Evolutionary conservation across 2,113 vertebrate genomes (phyloP), one percentile per base, ranked within the genome.

Genomic region (human): DNA sequence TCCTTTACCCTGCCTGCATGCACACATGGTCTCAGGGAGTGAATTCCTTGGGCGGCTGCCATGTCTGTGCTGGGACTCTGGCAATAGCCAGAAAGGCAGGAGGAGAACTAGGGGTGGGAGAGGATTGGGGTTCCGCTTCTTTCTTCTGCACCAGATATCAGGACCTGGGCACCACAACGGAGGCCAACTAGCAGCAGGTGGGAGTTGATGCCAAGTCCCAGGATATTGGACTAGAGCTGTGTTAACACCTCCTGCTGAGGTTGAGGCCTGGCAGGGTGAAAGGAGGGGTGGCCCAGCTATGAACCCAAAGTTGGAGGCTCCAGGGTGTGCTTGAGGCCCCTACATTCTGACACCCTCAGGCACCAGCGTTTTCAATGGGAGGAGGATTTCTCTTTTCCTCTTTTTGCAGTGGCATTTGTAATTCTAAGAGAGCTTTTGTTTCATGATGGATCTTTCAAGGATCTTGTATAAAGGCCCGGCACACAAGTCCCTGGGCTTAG

Each of bases 31-130:
- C 48, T 23, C 35, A 16, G 25, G 57, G 95, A 55, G 30, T 23
- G 80, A 57, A 48, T 91, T 88, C 89, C 89, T 89, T 55, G 52
- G 85, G 75, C 43, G 40, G 81, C n/a, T 48, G 55, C 40, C 88
- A 17, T 12, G 17, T 79, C 80, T 66, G 32, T 43, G 40, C 23
- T 64, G 48, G n/a, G 90, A 78, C 57, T 38, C n/a, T 76, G 57
- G 64, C 89, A 81, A 43, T 4, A 68, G 76, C 38, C 25, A 27
- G 64, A 78, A 87, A 81, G 61, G 57, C 75, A 27, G 55, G 79
- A 79, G 80, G 30, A 82, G 87, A 82, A 50, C 64, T 1, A 1
- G 13, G 8, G 45, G 52, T 5, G 4, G 35, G 70, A 48, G 48
- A 3, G 3, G 20, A 57, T 7, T 7, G 2, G 57, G 57, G 32